phyloP scores from a whole-genome alignment of 2,113 vertebrate species.

The Psophia crepitans region DNA sequence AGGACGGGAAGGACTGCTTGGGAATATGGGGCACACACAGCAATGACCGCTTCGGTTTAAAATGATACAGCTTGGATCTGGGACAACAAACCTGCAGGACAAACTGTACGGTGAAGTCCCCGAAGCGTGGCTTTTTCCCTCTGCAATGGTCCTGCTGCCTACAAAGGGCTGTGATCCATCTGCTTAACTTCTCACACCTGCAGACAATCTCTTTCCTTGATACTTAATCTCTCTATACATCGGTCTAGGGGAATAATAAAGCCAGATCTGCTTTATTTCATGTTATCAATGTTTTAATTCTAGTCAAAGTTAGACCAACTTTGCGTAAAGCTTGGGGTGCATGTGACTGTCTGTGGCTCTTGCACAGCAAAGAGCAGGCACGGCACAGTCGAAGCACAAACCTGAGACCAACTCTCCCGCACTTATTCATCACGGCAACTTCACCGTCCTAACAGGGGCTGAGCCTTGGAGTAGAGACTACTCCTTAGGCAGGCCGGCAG shows the following conservation, averaged over 20 bases:
- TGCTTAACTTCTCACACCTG: neutral
- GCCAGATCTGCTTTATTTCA: neutral
- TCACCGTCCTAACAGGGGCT: neutral
- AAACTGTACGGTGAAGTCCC: neutral
- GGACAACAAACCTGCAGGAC: neutral
- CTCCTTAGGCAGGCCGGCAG: no score
- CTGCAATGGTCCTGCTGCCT: neutral
- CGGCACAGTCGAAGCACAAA: no score
- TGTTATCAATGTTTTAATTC: neutral
- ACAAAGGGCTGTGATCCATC: neutral
- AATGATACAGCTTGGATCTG: neutral
- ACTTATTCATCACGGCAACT: neutral
- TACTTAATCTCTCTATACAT: neutral
- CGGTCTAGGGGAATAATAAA: neutral
- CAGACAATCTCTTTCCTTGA: neutral
- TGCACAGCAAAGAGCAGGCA: neutral
- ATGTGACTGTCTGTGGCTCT: neutral
- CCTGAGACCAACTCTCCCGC: neutral
- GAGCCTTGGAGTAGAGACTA: neutral
- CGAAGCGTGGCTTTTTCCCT: neutral
- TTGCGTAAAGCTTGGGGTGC: neutral
- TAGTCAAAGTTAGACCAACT: neutral
- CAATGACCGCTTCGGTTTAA: neutral
- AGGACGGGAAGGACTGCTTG: neutral
- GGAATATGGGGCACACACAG: neutral